These are phyloP conservation scores for Exocentrus adspersus DNA, from an alignment of 2,888 invertebrate genomes.

Conservation along the genomic window DNA sequence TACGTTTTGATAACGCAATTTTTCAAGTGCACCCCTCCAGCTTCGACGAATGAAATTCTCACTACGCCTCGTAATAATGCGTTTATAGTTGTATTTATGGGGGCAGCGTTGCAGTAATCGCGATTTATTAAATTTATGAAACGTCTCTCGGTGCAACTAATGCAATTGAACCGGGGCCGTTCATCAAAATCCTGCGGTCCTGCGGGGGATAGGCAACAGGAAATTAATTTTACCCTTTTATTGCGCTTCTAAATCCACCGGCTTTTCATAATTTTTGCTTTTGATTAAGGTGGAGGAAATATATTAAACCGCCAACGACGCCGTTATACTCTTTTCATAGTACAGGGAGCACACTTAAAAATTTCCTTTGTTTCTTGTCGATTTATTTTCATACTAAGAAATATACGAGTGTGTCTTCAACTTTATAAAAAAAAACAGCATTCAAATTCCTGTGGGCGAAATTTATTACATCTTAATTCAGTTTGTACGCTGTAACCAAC, in stretches of 20 bases:
- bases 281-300: background rate
- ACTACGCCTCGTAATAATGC: constrained; percentile 20
- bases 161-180: constrained; percentile 15
- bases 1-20: constrained; percentile 14
- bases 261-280: background rate
- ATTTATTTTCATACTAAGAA: too few relatives aligned
- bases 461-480: too few relatives aligned
- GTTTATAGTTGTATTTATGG: constrained; percentile 32
- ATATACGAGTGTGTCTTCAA: too few relatives aligned
- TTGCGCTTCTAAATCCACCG: background rate
- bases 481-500: too few relatives aligned
- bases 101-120: constrained; percentile 25
- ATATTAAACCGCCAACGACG: background rate
- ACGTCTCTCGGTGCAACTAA: constrained; percentile 26
- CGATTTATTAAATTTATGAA: constrained; percentile 31
- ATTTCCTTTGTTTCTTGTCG: too few relatives aligned
- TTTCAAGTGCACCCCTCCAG: constrained; percentile 19
- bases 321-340: too few relatives aligned
- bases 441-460: too few relatives aligned
- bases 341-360: too few relatives aligned
- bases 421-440: too few relatives aligned
- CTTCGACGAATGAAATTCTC: constrained; percentile 11
- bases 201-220: constrained; percentile 5
- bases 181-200: constrained; percentile 25
- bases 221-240: constrained; percentile 21